phyloP scores from a whole-genome alignment of 2,113 vertebrate species.

The Bos indicus region DNA sequence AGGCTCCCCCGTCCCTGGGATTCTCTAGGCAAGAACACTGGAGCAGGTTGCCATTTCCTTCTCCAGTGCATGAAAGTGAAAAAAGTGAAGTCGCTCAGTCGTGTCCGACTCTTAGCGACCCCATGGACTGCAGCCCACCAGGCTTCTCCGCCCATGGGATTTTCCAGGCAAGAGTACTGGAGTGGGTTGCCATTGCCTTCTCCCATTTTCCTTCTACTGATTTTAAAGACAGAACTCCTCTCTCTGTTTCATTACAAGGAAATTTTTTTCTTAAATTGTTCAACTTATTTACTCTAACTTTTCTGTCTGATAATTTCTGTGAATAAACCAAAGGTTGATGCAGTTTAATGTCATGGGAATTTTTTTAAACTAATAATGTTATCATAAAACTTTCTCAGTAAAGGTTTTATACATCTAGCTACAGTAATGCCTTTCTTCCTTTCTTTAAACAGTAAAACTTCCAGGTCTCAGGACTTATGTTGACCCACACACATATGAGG shows the following conservation, averaged over 20 bases:
- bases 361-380: neutral
- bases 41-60: too few relatives aligned
- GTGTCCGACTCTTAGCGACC: too few relatives aligned
- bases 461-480: slow-evolving; percentile 95
- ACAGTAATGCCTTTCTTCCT: slow-evolving; percentile 41
- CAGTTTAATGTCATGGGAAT: neutral
- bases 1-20: too few relatives aligned
- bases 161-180: too few relatives aligned
- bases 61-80: too few relatives aligned
- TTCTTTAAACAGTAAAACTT: slow-evolving; percentile 88
- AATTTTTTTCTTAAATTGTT: neutral
- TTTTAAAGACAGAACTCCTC: neutral
- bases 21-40: too few relatives aligned
- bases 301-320: neutral
- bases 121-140: too few relatives aligned
- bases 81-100: too few relatives aligned
- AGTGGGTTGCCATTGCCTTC: too few relatives aligned
- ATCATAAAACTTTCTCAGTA: neutral
- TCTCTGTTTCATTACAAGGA: neutral
- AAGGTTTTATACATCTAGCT: neutral
- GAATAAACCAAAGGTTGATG: neutral
- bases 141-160: too few relatives aligned
- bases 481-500: slow-evolving; percentile 97
- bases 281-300: neutral
- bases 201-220: neutral